Base-by-base conservation (phyloP, 2,113 vertebrate genomes). In the Gracilinanus agilis region DNA sequence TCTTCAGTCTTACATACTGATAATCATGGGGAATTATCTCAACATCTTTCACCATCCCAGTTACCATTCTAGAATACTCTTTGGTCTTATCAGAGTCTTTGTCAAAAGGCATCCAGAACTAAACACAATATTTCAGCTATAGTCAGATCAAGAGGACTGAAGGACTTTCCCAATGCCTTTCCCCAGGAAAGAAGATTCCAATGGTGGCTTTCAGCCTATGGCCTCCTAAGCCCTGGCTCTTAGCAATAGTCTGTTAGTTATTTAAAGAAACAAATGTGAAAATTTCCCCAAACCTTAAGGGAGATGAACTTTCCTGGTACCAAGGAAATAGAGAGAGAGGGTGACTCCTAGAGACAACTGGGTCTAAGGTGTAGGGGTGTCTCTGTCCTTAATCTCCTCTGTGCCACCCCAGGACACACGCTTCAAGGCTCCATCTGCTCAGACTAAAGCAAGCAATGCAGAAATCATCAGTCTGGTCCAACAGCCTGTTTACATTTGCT, bases 401-500 rank as follows among this genome's bases (percentile, higher is more conserved):
- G 67, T n/a, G 19, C 34, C 34, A 83, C 16, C 19, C 67, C 56
- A 58, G 56, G 25, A 27, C 25, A 58, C 56, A 58, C 56, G 24
- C 6, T 83, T 40, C 67, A 83, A 34, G 67, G 34, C 16, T 83
- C 67, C 67, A 75, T 75, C 67, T 75, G 67, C 67, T 75, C 67
- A n/a, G 34, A 75, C 5, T 83, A n/a, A 83, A n/a, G 67, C n/a
- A 21, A 83, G 67, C 44, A 29, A 92, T 92, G 49, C 23, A 75
- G 58, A 53, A 75, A 5, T 53, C 91, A 75, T 49, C 44, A 27
- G 56, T 44, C 49, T 58, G 93, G 16, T 40, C 49, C 92, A 53
- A 90, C 34, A 94, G 88, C 75, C 90, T 54, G n/a, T 2, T 54
- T 93, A 44, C 61, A 93, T 95, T 92, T 11, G 24, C 34, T 1